phyloP scores from a whole-genome alignment of 2,797 vertebrate genomes.

The Microctenopoma lineatum region DNA sequence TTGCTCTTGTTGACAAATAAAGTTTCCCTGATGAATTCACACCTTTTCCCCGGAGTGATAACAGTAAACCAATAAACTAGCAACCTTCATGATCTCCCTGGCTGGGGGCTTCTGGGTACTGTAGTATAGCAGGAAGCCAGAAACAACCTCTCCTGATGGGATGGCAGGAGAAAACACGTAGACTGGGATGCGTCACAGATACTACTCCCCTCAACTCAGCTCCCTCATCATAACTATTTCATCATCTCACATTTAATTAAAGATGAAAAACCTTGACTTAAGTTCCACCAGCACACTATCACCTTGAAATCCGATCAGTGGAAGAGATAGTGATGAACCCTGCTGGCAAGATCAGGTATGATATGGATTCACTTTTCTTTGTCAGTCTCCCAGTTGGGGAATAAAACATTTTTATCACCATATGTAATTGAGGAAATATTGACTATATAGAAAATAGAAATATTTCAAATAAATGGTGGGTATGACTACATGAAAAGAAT shows the following conservation, averaged over 20 bases:
- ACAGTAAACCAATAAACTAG: conserved; percentile 18
- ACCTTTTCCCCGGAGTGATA: conserved; percentile 5
- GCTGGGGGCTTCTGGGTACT: conserved; percentile 30
- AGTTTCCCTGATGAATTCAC: conserved; percentile 1
- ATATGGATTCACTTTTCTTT: conserved; percentile 28
- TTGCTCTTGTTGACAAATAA: conserved; percentile 45
- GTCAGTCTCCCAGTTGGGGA: not conserved
- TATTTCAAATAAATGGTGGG: too few species aligned
- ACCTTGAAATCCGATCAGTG: conserved; percentile 63
- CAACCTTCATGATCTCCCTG: conserved; percentile 20
- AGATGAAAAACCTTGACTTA: conserved; percentile 54
- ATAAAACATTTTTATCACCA: conserved; percentile 1
- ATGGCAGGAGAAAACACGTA: conserved; percentile 5
- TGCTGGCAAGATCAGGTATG: conserved; percentile 45
- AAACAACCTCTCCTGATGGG: not conserved
- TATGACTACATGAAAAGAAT: too few species aligned
- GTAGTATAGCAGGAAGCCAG: not conserved
- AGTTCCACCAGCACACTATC: conserved; percentile 35
- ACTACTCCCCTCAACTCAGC: not conserved
- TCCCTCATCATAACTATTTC: conserved; percentile 58
- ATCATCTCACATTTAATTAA: conserved; percentile 58
- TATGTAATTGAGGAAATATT: not conserved
- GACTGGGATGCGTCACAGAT: conserved; percentile 8
- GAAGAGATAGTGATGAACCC: conserved; percentile 42
- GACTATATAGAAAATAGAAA: too few species aligned